phyloP scores from a whole-genome alignment of 2,113 vertebrate genomes.

The Phocoena sinus region DNA sequence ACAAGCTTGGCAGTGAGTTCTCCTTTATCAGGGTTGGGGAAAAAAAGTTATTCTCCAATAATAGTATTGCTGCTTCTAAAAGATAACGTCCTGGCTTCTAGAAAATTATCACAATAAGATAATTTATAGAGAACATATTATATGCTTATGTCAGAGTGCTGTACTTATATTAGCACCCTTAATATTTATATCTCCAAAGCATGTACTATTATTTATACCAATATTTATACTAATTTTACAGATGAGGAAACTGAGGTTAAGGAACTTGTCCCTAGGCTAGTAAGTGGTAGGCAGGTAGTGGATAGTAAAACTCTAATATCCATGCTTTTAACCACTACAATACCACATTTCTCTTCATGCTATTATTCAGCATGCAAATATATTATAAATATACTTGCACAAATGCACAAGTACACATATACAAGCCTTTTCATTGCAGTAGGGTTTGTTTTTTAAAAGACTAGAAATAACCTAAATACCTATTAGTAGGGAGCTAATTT shows the following conservation, averaged over 20 bases:
- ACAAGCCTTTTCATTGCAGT: neutral
- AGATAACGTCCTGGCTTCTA: neutral
- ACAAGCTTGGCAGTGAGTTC: neutral
- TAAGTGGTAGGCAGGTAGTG: neutral
- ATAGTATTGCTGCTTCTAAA: neutral
- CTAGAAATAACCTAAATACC: neutral
- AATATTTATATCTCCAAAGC: neutral
- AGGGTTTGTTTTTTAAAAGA: neutral
- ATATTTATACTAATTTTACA: constrained; percentile 23
- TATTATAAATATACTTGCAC: neutral
- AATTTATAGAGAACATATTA: neutral
- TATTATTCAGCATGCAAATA: neutral
- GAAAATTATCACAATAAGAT: neutral
- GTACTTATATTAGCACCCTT: neutral
- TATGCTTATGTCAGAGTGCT: neutral
- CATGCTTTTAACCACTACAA: neutral
- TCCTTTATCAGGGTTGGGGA: neutral
- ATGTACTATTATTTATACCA: neutral
- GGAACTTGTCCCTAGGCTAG: neutral
- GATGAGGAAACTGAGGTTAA: neutral
- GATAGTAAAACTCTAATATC: neutral
- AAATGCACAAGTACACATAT: neutral
- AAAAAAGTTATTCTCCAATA: neutral
- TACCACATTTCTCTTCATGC: neutral
- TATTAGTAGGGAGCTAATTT: neutral